Evolutionary conservation across 2,888 invertebrate genomes (phyloP), one percentile per base, ranked within the genome.

Genomic region (Odontocolon sp.): DNA sequence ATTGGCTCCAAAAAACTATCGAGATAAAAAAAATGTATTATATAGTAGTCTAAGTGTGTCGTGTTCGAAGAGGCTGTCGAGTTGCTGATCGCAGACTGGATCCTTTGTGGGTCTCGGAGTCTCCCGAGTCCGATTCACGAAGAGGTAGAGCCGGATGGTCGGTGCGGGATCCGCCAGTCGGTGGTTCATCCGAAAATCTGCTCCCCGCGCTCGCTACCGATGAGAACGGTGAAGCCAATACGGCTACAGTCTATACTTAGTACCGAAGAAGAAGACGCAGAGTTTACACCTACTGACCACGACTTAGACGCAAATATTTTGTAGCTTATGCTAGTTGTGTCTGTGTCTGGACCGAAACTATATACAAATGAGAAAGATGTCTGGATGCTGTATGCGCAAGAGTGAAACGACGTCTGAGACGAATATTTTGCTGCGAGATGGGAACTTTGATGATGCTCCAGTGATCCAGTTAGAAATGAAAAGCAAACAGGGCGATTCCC

Each of bases 201-300:
- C 69, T 40, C 64, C 59, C 64, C 54, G 36, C 50, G 33, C 33
- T 23, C 36, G 9, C 56, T 23, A 23, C 33, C 54, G 59, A 67
- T 47, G 59, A 68, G 73, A 63, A 50, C 63, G 77, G 80, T 80
- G 81, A 82, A 84, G 85, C 87, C 87, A 87, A 88, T 87, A 87
- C 87, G 88, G 89, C 87, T 84, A 87, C 85, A 84, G 87, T 71
- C 89, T 90, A 90, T 86, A 90, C 90, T 90, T 89, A 90, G 89
- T 86, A n/a, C n/a, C 85, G 83, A 80, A 82, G 84, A 76, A 33
- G 66, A 81, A 84, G 84, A 86, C 84, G 83, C 85, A 81, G 81
- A 85, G 84, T 82, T 79, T 80, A 83, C 83, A 78, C 77, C 79
- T 79, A 86, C 84, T 86, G 87, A 85, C 86, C 87, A 84, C 85